A percentile compares a stretch with the other conserved stretches of the same genome.
Conservation (phyloP, 2,797 vertebrate species). For the Gymnothorax javanicus region DNA sequence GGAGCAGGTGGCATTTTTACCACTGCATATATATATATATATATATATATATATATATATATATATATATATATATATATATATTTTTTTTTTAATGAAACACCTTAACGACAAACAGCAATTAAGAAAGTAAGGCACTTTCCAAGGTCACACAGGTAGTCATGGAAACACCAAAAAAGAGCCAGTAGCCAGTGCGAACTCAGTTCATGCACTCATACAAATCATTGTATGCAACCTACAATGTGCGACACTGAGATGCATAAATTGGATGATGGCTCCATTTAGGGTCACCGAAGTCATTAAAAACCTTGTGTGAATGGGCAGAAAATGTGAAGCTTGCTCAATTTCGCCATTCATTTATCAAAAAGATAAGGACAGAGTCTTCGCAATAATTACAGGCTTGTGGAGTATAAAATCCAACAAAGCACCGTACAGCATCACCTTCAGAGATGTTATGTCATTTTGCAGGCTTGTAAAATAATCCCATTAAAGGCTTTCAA, state of each 20-base stretch:
- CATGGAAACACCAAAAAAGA: not conserved
- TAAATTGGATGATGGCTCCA: not conserved
- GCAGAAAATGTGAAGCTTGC: not conserved
- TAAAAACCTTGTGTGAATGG: not conserved
- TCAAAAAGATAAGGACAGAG: not conserved
- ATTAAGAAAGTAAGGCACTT: conserved; percentile 9
- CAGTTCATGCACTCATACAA: not conserved
- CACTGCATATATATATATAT: not conserved
- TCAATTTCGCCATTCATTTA: not conserved
- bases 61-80: no score
- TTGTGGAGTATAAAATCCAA: not conserved
- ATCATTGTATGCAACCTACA: not conserved
- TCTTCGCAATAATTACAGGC: not conserved
- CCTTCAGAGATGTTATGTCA: not conserved
- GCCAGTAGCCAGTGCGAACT: not conserved
- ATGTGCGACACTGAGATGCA: not conserved
- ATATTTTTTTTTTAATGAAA: not conserved
- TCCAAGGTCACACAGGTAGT: not conserved
- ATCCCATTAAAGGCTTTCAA: conserved; percentile 22
- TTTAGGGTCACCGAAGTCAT: not conserved
- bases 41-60: no score
- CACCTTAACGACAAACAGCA: conserved; percentile 16
- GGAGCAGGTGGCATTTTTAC: conserved; percentile 1
- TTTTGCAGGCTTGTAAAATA: conserved; percentile 24
- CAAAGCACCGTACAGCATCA: not conserved